Percentiles rank a stretch among this genome's conserved stretches.
phyloP scores from a whole-genome alignment of 2,888 invertebrate species.

The Tolmerus cingulatus region DNA sequence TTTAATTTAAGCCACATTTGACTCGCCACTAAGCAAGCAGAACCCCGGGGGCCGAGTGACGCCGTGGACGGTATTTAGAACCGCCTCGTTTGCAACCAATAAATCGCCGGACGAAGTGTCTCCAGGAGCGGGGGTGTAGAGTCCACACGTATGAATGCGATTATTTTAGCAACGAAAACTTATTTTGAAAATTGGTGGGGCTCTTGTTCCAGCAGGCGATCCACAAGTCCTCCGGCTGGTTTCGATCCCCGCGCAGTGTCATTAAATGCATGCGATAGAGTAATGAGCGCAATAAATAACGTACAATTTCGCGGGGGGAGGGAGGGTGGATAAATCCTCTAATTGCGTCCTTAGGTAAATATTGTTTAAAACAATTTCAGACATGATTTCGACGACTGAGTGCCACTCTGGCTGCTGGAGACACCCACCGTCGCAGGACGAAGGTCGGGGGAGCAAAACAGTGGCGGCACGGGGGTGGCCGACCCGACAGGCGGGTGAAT shows the following conservation, averaged over 20 bases:
- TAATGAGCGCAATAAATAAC: slow-evolving; percentile 47
- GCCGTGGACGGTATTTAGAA: background rate
- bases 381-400: slow-evolving; percentile 27
- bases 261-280: slow-evolving; percentile 46
- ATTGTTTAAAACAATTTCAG: slow-evolving; percentile 45
- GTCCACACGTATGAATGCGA: background rate
- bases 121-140: background rate
- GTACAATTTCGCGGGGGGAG: slow-evolving; percentile 34
- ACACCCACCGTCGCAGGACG: slow-evolving; percentile 7
- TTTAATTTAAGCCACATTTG: background rate
- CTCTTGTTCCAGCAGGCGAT: slow-evolving; percentile 26
- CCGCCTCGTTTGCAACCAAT: background rate
- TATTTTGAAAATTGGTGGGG: slow-evolving; percentile 21
- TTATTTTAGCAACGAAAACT: slow-evolving; percentile 11
- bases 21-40: background rate
- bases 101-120: background rate
- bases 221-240: slow-evolving; percentile 25
- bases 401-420: slow-evolving; percentile 18
- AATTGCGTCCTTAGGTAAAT: slow-evolving; percentile 45
- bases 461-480: background rate
- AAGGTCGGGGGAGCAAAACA: slow-evolving; percentile 13
- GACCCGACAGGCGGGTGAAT: slow-evolving; percentile 23
- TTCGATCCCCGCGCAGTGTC: slow-evolving; percentile 13
- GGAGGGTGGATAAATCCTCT: slow-evolving; percentile 29
- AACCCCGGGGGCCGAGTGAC: background rate